Evolutionary conservation across 1,140 invertebrate species (phyloP), one percentile per base, ranked within the genome.

Genomic region (Ips typographus): DNA sequence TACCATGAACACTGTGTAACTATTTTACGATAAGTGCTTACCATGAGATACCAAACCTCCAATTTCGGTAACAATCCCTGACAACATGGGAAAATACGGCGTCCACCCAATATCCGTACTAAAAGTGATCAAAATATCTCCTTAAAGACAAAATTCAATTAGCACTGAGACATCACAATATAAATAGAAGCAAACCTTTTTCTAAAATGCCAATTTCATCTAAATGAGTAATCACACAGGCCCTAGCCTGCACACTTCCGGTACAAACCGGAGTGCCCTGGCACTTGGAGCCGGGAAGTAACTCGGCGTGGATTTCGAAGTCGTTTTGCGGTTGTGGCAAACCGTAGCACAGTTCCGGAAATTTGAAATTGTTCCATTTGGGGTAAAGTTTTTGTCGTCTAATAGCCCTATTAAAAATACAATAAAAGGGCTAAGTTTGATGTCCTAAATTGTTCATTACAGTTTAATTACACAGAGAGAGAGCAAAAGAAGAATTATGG

Each of bases 101-200:
- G 89, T 90, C 93, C 93, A 95, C 8, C 90, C 92, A 65, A 95
- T 91, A 77, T 95, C 93, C 0, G 92, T 95, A 36, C 85, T 85
- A 64, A 85, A 82, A 0, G 92, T 93, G 65, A 95, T 89, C 51
- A 95, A 81, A 71, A 95, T 87, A 76, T 95, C 92, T 1, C 90
- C 91, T 75, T 37, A 51, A 73, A 74, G 40, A 40, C n/a, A 37
- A 37, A 65, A 43, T 8, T 1, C 55, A 61, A 47, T 40, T 44
- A 39, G 1, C 4, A 4, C 7, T 3, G 3, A 38, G 1, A 8
- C 43, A 51, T 37, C 6, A 42, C 53, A 53, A 47, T 22, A 22
- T 22, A 22, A 22, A 22, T 22, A 22, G 22, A 22, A 22, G 22
- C 22, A 22, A 22, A 77, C 77, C 77, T 68, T 70, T 65, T 71